Conservation (phyloP, 2,113 vertebrate genomes). For the Pseudorhombus dupliciocellatus region DNA sequence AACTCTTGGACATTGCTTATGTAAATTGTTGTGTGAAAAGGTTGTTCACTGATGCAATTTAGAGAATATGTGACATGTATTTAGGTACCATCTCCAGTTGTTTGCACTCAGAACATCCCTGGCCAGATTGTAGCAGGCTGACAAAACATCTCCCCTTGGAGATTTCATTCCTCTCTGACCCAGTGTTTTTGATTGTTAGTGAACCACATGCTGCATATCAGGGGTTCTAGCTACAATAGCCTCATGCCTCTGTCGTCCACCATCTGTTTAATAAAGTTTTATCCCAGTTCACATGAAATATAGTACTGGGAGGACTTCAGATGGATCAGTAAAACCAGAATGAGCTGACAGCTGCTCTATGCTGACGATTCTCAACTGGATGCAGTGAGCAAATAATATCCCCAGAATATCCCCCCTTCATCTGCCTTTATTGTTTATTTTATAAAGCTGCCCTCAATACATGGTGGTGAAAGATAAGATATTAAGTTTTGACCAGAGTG, state of each 20-base stretch:
- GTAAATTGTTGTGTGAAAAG: slow-evolving; percentile 44
- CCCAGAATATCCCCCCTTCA: no score
- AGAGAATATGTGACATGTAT: slow-evolving; percentile 26
- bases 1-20: slow-evolving; percentile 25
- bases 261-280: neutral
- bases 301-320: neutral
- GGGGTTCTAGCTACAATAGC: neutral
- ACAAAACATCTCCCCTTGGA: neutral
- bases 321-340: neutral
- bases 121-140: neutral
- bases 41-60: slow-evolving; percentile 33
- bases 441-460: no score
- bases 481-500: no score
- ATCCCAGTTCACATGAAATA: neutral
- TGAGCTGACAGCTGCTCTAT: neutral
- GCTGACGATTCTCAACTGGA: neutral
- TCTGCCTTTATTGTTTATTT: no score
- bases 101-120: slow-evolving; percentile 21
- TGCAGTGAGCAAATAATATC: no score
- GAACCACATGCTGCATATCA: neutral
- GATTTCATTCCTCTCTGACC: neutral
- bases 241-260: neutral
- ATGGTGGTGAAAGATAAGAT: no score
- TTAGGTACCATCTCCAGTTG: slow-evolving; percentile 3
- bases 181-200: neutral